Conservation (phyloP, 2,113 vertebrate genomes). For the Bombycilla garrulus region DNA sequence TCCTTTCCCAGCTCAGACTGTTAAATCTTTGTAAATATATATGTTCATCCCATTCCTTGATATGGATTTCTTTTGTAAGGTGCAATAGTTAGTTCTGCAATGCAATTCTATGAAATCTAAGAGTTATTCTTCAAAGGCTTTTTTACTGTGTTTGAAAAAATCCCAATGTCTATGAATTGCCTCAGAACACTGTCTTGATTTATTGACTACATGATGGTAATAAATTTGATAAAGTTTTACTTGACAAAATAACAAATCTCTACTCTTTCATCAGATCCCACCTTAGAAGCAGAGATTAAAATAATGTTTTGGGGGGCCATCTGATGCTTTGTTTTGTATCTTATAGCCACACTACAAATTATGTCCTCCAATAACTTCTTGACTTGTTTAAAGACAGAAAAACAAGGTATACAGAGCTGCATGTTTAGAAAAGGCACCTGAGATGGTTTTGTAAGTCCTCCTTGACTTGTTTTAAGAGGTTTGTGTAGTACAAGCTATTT, state of each 20-base stretch:
- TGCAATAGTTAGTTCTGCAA: background rate
- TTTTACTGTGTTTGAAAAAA: background rate
- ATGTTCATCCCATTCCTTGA: background rate
- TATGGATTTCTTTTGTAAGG: background rate
- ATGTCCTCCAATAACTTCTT: background rate
- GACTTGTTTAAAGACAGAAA: background rate
- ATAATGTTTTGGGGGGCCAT: background rate
- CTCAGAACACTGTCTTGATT: background rate
- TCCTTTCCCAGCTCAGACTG: background rate
- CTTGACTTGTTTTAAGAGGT: background rate
- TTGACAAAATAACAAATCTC: background rate
- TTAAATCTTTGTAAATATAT: background rate
- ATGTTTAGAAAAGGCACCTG: background rate
- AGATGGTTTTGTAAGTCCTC: background rate
- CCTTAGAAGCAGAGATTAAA: background rate
- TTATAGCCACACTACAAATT: background rate
- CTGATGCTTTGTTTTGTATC: background rate
- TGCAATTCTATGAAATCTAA: background rate
- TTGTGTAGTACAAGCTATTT: background rate
- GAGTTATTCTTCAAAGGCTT: background rate
- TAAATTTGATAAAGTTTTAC: background rate
- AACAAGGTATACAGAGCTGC: background rate
- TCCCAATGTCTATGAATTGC: background rate
- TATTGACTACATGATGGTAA: background rate
- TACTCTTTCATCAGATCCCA: background rate